These are phyloP conservation scores for Erebia epiphron DNA, from an alignment of 2,888 invertebrate genomes.

Conservation along the genomic window DNA sequence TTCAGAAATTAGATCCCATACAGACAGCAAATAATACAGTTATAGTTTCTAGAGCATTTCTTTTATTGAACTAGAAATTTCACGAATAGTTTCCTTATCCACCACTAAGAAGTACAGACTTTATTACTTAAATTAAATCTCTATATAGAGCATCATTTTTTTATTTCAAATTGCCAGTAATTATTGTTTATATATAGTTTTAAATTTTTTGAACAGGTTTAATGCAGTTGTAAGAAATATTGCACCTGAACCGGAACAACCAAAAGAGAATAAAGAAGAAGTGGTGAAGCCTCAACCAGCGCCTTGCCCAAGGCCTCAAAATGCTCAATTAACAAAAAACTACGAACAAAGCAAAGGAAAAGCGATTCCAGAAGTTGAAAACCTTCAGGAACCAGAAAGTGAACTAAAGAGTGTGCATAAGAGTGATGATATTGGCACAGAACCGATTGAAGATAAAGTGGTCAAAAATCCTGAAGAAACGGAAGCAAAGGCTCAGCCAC, in stretches of 20 bases:
- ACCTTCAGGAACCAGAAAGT: constrained; percentile 26
- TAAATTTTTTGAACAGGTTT: constrained; percentile 53
- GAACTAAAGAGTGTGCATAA: constrained; percentile 4
- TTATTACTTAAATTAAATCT: no score
- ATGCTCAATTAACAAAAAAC: constrained; percentile 52
- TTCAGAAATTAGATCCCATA: not conserved
- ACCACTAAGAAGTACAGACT: no score
- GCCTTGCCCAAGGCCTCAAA: constrained; percentile 57
- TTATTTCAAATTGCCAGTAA: not conserved
- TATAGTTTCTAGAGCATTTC: not conserved
- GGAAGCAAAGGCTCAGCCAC: constrained; percentile 26
- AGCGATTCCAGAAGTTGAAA: constrained; percentile 32
- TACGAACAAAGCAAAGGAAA: constrained; percentile 39
- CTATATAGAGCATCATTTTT: not conserved
- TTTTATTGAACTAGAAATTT: no score
- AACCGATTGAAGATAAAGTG: constrained; percentile 10
- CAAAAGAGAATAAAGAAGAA: constrained; percentile 33
- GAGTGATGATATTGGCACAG: constrained; percentile 23
- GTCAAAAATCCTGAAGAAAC: constrained; percentile 10
- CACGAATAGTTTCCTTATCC: no score
- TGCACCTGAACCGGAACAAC: constrained; percentile 48
- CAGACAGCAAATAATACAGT: not conserved
- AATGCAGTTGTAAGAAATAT: constrained; percentile 71
- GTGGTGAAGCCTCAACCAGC: constrained; percentile 34
- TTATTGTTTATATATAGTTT: not conserved